phyloP scores from a whole-genome alignment of 2,113 vertebrate species.

The Tautogolabrus adspersus region DNA sequence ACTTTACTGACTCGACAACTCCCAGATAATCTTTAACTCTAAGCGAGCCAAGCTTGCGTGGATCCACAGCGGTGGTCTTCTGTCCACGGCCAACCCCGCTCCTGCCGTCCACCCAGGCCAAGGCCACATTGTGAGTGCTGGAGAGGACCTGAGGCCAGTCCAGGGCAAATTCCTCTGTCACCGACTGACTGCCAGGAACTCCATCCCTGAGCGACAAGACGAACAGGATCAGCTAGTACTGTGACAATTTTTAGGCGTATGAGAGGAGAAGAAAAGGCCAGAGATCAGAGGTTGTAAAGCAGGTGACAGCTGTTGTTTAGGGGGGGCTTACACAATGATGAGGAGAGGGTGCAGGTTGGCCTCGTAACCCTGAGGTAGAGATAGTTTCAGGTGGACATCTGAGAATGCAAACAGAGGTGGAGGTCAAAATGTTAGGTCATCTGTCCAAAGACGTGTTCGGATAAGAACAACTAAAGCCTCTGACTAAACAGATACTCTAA shows the following conservation, averaged over 20 bases:
- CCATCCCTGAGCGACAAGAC: constrained; percentile 76
- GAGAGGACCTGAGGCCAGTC: constrained; percentile 85
- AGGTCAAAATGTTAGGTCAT: constrained; percentile 14
- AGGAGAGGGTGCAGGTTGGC: constrained; percentile 84
- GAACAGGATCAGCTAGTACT: constrained; percentile 16
- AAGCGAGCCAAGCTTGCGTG: constrained; percentile 79
- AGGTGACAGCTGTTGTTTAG: neutral
- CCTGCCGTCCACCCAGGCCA: constrained; percentile 84
- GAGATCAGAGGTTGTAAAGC: neutral
- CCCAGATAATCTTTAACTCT: constrained; percentile 83
- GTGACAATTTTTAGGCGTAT: neutral
- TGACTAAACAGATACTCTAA: no score
- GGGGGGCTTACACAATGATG: constrained; percentile 83
- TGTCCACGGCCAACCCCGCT: constrained; percentile 79
- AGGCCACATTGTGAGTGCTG: constrained; percentile 78
- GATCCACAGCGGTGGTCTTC: constrained; percentile 73
- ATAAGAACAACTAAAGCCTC: no score
- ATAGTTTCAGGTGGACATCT: constrained; percentile 86
- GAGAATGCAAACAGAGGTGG: constrained; percentile 33
- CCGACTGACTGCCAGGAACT: constrained; percentile 77
- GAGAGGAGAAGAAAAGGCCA: neutral
- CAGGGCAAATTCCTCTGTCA: constrained; percentile 85
- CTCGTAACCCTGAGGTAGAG: constrained; percentile 83
- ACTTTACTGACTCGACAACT: constrained; percentile 82
- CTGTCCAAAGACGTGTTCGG: neutral